These are phyloP conservation scores for Gallinago jamesoni DNA, from an alignment of 2,113 vertebrate genomes.

Conservation along the genomic window DNA sequence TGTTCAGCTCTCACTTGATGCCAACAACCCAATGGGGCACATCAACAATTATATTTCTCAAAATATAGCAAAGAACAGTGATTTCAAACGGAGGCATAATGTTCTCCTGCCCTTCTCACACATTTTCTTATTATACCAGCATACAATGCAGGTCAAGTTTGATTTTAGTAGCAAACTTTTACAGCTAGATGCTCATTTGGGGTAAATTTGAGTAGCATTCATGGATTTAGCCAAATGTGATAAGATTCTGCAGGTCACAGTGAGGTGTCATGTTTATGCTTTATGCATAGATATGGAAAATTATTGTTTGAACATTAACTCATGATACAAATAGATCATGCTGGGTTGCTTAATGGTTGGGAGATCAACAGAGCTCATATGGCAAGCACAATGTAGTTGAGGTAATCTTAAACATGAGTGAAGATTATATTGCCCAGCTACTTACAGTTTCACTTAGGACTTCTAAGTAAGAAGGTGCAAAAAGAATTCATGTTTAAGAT, in stretches of 20 bases:
- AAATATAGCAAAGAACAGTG: background rate
- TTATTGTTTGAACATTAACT: background rate
- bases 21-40: background rate
- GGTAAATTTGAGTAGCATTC: background rate
- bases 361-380: background rate
- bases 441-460: background rate
- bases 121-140: background rate
- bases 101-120: background rate
- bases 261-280: background rate
- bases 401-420: background rate
- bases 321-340: background rate
- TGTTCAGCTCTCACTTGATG: background rate
- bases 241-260: background rate
- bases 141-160: background rate
- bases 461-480: background rate
- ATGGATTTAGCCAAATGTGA: background rate
- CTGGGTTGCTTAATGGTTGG: background rate
- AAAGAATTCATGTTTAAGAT: background rate
- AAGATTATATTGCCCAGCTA: background rate
- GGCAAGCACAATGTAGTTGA: background rate
- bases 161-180: background rate
- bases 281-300: background rate
- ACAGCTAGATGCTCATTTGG: background rate
- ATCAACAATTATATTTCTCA: background rate
- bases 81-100: background rate